Conservation (phyloP, 2,113 vertebrate species). For the Agapornis roseicollis region DNA sequence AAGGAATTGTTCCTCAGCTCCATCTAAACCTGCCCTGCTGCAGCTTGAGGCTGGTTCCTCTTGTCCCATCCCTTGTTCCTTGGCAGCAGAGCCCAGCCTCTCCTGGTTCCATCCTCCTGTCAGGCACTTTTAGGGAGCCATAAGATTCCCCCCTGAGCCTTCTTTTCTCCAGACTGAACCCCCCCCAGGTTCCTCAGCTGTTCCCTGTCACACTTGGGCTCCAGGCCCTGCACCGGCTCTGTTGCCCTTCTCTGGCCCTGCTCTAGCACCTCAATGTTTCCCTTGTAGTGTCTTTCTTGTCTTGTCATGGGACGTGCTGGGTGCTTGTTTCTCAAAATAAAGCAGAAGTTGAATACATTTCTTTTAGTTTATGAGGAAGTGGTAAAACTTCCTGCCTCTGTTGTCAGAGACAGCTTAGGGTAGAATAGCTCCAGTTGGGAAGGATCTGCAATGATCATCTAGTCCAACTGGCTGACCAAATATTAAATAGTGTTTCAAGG, state of each 20-base stretch:
- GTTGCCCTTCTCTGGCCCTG: background rate
- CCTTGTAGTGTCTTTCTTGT: background rate
- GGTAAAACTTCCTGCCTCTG: background rate
- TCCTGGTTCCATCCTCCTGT: too few relatives aligned
- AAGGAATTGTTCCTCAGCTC: too few relatives aligned
- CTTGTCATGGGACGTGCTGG: background rate
- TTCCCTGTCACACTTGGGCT: background rate
- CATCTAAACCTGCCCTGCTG: too few relatives aligned
- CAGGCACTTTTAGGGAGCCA: too few relatives aligned
- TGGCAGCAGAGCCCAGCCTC: too few relatives aligned
- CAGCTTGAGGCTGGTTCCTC: too few relatives aligned
- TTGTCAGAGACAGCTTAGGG: background rate
- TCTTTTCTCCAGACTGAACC: too few relatives aligned
- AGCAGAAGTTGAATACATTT: rapidly evolving
- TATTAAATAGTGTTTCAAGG: background rate
- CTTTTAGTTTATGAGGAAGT: background rate
- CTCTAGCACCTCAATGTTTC: background rate
- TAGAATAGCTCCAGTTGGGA: background rate
- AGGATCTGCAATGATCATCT: rapidly evolving
- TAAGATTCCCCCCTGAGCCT: too few relatives aligned
- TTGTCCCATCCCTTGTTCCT: too few relatives aligned
- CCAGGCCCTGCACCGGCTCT: background rate
- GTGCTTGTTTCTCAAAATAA: background rate
- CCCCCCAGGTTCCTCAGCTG: background rate
- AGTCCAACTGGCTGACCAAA: background rate